Conservation (phyloP, 2,888 invertebrate species). For the Anoplius nigerrimus region DNA sequence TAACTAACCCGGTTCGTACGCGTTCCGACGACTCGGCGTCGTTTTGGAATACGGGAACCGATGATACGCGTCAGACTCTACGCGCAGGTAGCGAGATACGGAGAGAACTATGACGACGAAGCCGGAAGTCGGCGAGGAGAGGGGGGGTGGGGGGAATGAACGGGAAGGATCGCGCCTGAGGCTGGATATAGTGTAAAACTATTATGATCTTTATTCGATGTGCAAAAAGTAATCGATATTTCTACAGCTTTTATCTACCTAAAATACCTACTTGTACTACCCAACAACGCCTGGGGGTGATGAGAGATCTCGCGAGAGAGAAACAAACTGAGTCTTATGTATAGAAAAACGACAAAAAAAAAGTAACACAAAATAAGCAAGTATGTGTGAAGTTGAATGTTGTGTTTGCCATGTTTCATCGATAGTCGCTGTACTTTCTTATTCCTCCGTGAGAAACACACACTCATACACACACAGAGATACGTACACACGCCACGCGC, state of each 20-base stretch:
- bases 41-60: neutral
- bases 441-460: neutral
- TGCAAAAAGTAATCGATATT: slow-evolving; percentile 15
- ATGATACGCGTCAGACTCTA: too few species aligned
- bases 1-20: neutral
- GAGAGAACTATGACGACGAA: neutral
- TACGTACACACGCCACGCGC: too few species aligned
- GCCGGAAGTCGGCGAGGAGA: neutral
- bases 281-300: neutral
- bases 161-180: too few species aligned
- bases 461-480: too few species aligned
- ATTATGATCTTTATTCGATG: slow-evolving; percentile 7
- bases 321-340: neutral
- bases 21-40: neutral
- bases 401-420: too few species aligned
- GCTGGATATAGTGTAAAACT: neutral
- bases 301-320: slow-evolving; percentile 5
- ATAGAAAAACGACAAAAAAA: neutral
- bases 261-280: too few species aligned
- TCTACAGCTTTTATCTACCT: slow-evolving; percentile 1
- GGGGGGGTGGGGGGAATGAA: too few species aligned
- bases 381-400: too few species aligned
- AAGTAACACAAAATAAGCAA: neutral
- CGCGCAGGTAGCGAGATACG: neutral
- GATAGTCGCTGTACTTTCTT: too few species aligned